These are phyloP conservation scores for Malurus elegans DNA, from an alignment of 2,113 vertebrate species.

Conservation along the genomic window DNA sequence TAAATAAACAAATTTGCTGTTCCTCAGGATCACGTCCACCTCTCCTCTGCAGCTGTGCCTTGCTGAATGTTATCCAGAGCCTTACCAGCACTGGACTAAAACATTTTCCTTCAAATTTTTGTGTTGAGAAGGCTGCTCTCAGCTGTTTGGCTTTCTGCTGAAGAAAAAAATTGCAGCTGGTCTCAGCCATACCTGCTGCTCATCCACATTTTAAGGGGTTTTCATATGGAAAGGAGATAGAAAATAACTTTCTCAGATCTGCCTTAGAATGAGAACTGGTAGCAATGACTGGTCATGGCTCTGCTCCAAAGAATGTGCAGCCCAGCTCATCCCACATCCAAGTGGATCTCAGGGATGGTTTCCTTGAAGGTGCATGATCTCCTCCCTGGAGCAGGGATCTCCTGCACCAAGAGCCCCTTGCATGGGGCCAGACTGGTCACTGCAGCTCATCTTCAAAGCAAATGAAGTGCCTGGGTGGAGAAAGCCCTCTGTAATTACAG, in stretches of 20 bases:
- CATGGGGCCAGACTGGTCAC: neutral
- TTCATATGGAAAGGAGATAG: neutral
- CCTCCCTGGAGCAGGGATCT: neutral
- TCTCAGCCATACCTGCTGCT: neutral
- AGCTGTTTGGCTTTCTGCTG: neutral
- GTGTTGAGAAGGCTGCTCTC: neutral
- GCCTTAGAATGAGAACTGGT: neutral
- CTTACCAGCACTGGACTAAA: neutral
- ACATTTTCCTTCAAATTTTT: neutral
- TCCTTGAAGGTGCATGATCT: rapidly evolving
- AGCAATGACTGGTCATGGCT: neutral
- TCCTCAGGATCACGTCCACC: rapidly evolving
- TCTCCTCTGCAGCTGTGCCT: neutral
- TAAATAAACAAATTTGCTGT: neutral
- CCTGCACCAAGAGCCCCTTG: neutral
- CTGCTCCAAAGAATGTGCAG: neutral
- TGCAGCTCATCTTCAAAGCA: neutral
- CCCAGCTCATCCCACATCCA: neutral
- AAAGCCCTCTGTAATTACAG: neutral
- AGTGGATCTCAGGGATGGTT: neutral
- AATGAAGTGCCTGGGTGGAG: rapidly evolving
- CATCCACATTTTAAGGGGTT: neutral
- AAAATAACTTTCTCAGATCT: neutral
- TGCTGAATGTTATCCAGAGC: neutral
- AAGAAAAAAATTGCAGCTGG: neutral